phyloP scores from a whole-genome alignment of 2,113 vertebrate genomes.

The Balaeniceps rex region DNA sequence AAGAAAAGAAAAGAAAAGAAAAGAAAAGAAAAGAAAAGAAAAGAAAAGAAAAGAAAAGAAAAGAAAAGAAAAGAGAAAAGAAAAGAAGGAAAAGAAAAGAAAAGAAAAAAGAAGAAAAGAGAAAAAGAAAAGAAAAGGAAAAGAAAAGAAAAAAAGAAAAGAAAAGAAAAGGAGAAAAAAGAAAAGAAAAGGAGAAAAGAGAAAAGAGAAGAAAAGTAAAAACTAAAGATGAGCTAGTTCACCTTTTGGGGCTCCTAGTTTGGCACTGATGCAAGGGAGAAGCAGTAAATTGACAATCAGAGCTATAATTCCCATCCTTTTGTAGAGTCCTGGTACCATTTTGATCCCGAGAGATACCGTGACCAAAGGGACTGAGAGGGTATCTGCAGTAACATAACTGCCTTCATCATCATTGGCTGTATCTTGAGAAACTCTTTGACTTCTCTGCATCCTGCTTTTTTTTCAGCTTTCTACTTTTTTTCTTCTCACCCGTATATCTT shows the following conservation, averaged over 20 bases:
- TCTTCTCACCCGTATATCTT: not conserved
- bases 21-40: no score
- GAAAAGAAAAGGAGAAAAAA: no score
- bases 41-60: no score
- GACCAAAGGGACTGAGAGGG: not conserved
- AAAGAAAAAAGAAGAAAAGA: no score
- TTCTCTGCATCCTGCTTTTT: not conserved
- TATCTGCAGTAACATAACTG: not conserved
- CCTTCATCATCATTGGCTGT: not conserved
- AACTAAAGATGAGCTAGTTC: not conserved
- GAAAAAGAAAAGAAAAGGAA: no score
- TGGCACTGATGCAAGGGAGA: not conserved
- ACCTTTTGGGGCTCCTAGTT: not conserved
- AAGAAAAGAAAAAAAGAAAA: no score
- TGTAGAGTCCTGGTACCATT: not conserved
- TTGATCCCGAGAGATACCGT: not conserved
- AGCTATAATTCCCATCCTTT: not conserved
- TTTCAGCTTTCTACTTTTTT: not conserved
- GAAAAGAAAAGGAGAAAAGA: no score
- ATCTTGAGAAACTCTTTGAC: not conserved
- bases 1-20: no score
- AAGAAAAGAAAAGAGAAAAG: no score
- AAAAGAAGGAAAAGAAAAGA: no score
- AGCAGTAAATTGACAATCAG: not conserved
- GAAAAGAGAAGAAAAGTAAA: not conserved